Conservation (phyloP, 2,888 invertebrate genomes). For the Apotomis betuletana region DNA sequence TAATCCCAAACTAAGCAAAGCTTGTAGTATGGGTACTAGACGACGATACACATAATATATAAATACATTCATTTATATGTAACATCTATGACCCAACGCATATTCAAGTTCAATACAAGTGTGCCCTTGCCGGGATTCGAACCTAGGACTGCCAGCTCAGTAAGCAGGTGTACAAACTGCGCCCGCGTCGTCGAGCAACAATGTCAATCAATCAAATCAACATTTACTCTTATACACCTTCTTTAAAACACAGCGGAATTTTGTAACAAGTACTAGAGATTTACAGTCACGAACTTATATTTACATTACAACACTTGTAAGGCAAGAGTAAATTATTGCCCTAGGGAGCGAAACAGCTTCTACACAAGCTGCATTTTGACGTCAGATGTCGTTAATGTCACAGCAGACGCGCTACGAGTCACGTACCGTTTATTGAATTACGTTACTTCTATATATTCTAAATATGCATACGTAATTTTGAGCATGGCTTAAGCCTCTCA, state of each 20-base stretch:
- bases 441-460: not conserved
- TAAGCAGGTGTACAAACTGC: no score
- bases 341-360: not conserved
- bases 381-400: conserved; percentile 1
- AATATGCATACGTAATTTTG: conserved; percentile 10
- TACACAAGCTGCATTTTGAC: conserved; percentile 10
- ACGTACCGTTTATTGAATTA: conserved; percentile 24
- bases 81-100: no score
- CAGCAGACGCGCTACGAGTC: conserved; percentile 10
- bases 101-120: no score
- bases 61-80: no score
- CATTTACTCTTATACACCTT: no score
- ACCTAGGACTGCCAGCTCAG: no score
- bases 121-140: no score
- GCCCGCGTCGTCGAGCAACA: no score
- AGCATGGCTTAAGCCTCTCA: conserved; percentile 11
- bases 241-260: not conserved
- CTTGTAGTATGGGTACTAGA: no score
- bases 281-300: not conserved
- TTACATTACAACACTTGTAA: not conserved
- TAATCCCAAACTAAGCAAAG: no score
- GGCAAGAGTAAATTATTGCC: not conserved
- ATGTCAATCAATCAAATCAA: no score
- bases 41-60: no score
- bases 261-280: not conserved